Base-by-base conservation (phyloP, 2,113 vertebrate species). In the Oxyura jamaicensis region DNA sequence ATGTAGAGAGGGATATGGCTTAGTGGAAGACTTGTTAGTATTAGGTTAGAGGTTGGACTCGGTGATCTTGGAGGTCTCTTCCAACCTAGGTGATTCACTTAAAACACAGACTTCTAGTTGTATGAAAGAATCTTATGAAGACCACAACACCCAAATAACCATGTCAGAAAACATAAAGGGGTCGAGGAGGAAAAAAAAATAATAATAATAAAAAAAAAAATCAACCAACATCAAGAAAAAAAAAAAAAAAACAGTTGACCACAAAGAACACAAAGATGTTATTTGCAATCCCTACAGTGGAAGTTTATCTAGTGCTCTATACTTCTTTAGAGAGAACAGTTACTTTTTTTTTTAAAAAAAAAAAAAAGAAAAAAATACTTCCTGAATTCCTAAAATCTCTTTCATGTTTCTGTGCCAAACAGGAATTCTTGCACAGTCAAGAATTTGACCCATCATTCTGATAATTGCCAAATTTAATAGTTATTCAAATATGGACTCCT, bases 121-220 rank as follows among this genome's bases (percentile, higher is more conserved):
- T 18, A 62, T 22, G n/a, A 62, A 33, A 55, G 13, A 89, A 83
- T 44, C 14, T 55, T 33, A 36, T 1, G 18, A 84, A 16, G 5
- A 82, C 56, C 23, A 91, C 9, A 83, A 44, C 92, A 66, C 14
- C 33, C 15, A 87, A 91, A 46, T 22, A 78, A 56, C 33, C 31
- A 71, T 84, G 7, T 21, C 77, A 35, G 13, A 68, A 29, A 83
- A 58, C 13, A 10, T 10, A 33, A 26, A 8, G 0, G 0, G 23
- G 18, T 21, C 21, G 8, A 16, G 21, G 50, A 25, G 12, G 12
- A 39, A 11, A 39, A 39, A 39, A 46, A 39, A 11, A 39, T 39
- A 39, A 39, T 39, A 46, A 46, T 17, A 46, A 46, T 5, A 25
- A 25, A 25, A 14, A 41, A 41, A 41, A 23, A 50, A 50, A 50